phyloP scores from a whole-genome alignment of 2,797 vertebrate species.

The Lacerta viridis region DNA sequence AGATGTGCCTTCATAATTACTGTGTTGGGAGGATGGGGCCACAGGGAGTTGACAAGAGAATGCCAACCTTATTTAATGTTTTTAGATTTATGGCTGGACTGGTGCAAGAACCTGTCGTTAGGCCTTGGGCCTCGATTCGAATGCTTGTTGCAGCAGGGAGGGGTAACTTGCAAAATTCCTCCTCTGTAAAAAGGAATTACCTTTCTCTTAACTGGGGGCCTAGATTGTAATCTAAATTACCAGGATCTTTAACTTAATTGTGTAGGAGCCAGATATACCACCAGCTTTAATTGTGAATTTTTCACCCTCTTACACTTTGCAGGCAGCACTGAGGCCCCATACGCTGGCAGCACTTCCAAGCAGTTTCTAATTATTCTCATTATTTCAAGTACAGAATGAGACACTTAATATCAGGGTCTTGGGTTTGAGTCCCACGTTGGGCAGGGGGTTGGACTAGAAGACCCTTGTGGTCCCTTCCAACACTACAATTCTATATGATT shows the following conservation, averaged over 20 bases:
- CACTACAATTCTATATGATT: no score
- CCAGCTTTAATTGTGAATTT: not conserved
- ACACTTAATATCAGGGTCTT: no score
- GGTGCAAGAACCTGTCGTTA: not conserved
- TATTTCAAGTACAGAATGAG: not conserved
- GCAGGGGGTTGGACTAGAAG: no score
- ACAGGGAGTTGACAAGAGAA: not conserved
- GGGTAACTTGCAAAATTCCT: not conserved
- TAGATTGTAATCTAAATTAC: not conserved
- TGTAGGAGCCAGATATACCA: not conserved
- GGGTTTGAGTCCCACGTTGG: no score
- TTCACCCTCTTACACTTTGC: accelerated
- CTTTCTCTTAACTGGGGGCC: not conserved
- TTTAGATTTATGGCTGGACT: not conserved
- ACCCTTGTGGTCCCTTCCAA: no score
- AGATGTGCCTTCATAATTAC: not conserved
- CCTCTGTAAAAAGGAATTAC: not conserved
- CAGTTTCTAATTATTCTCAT: not conserved
- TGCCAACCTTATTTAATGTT: not conserved
- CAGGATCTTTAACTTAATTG: no score
- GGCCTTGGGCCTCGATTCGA: not conserved
- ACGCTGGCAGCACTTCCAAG: not conserved
- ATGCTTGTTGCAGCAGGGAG: not conserved
- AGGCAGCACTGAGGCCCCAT: not conserved
- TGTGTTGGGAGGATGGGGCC: not conserved